phyloP scores from a whole-genome alignment of 2,113 vertebrate genomes.

The Clarias gariepinus region DNA sequence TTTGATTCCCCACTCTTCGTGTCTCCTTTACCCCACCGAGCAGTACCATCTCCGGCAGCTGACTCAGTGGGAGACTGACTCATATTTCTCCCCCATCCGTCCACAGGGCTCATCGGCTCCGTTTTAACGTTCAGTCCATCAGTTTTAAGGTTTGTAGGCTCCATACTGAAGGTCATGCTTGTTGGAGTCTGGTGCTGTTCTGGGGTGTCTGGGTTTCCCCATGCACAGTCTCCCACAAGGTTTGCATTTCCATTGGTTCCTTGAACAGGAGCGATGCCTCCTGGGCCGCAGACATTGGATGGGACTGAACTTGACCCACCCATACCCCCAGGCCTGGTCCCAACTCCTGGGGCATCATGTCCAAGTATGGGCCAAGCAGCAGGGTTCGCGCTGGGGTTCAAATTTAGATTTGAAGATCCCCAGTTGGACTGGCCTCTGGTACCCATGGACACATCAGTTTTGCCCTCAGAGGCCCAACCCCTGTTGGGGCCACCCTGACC shows the following conservation, averaged over 20 bases:
- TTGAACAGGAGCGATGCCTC: conserved; percentile 76
- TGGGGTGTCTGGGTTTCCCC: conserved; percentile 89
- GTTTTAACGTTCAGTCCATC: conserved; percentile 94
- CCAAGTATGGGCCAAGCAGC: conserved; percentile 97
- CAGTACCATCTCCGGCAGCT: conserved; percentile 78
- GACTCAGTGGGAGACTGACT: conserved; percentile 86
- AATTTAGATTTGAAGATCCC: conserved; percentile 92
- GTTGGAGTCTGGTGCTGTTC: conserved; percentile 87
- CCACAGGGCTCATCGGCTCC: conserved; percentile 83
- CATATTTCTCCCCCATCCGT: conserved; percentile 86
- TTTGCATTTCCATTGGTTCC: conserved; percentile 78
- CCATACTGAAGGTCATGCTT: conserved; percentile 94
- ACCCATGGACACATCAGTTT: conserved; percentile 86
- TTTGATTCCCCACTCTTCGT: conserved; percentile 70
- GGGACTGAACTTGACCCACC: conserved; percentile 70
- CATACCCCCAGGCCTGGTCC: conserved; percentile 74
- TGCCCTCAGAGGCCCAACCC: conserved; percentile 85
- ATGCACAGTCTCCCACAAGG: conserved; percentile 72
- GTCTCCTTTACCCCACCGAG: conserved; percentile 89
- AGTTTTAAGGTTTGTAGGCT: conserved; percentile 95
- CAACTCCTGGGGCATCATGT: conserved; percentile 84
- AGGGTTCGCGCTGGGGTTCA: conserved; percentile 97
- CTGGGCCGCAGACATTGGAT: conserved; percentile 86
- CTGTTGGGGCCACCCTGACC: conserved; percentile 76
- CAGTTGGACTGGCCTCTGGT: conserved; percentile 85